Conservation (phyloP, 2,888 invertebrate genomes). For the Ganaspis brasiliensis region DNA sequence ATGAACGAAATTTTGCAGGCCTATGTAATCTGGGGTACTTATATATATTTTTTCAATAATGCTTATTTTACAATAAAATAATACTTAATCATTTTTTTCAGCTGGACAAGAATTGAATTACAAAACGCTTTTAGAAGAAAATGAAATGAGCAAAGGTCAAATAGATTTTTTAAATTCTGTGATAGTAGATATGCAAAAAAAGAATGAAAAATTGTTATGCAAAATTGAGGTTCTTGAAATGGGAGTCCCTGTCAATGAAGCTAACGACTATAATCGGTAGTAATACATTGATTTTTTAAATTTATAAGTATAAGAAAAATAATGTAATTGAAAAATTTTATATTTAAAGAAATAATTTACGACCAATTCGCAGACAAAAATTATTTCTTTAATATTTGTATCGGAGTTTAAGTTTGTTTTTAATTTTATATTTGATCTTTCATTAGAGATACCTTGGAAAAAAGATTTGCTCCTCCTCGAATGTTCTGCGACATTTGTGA, state of each 20-base stretch:
- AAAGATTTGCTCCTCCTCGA: slow-evolving; percentile 86
- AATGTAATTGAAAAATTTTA: slow-evolving; percentile 10
- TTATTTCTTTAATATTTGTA: no score
- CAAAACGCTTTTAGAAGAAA: slow-evolving; percentile 83
- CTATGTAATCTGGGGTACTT: no score
- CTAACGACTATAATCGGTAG: slow-evolving; percentile 81
- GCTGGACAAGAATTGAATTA: slow-evolving; percentile 58
- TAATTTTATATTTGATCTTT: background rate
- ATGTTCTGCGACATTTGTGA: slow-evolving; percentile 99
- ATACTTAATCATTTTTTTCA: no score
- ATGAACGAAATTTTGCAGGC: no score
- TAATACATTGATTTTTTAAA: slow-evolving; percentile 55
- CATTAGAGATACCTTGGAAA: slow-evolving; percentile 68
- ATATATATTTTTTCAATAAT: no score
- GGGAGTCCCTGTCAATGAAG: slow-evolving; percentile 82
- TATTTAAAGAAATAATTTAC: no score
- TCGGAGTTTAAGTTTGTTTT: no score
- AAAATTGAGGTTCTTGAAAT: slow-evolving; percentile 90
- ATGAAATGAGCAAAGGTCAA: slow-evolving; percentile 86
- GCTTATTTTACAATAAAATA: no score
- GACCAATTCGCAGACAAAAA: no score
- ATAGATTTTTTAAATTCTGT: slow-evolving; percentile 97
- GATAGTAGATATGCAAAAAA: slow-evolving; percentile 97
- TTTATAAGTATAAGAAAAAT: slow-evolving; percentile 8
- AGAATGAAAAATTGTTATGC: slow-evolving; percentile 91